These are phyloP conservation scores for Phragmatobia fuliginosa DNA, from an alignment of 2,888 invertebrate genomes.

Conservation along the genomic window DNA sequence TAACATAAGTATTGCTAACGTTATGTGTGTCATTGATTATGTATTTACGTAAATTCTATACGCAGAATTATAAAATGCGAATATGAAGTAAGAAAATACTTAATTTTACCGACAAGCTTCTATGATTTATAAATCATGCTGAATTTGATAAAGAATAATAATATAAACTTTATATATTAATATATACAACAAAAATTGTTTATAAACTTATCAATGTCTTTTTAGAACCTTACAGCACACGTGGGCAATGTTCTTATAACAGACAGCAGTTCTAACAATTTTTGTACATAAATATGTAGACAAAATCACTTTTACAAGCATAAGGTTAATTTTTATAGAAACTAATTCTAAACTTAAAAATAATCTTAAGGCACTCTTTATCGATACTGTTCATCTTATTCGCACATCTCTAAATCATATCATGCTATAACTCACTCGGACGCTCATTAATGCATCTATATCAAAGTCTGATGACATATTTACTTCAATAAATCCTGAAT, in stretches of 20 bases:
- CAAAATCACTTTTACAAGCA: neutral
- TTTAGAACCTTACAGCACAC: too few species aligned
- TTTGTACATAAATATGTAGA: neutral
- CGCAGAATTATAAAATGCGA: neutral
- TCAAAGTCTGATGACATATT: constrained; percentile 77
- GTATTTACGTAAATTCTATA: neutral
- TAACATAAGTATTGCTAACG: neutral
- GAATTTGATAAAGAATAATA: too few species aligned
- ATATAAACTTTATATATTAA: too few species aligned
- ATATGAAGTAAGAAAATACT: too few species aligned
- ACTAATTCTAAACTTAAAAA: neutral
- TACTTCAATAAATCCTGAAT: constrained; percentile 67
- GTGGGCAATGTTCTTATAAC: too few species aligned
- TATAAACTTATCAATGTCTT: too few species aligned
- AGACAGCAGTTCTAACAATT: too few species aligned
- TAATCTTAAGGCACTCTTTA: neutral
- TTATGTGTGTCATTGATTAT: neutral
- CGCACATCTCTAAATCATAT: constrained; percentile 49
- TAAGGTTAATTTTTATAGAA: neutral
- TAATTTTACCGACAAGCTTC: too few species aligned
- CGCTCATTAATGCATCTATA: constrained; percentile 69
- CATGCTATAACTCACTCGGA: constrained; percentile 59
- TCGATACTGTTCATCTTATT: constrained; percentile 16
- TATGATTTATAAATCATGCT: too few species aligned
- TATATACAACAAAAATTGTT: too few species aligned